A percentile compares a stretch with the other conserved stretches of the same genome.
Conservation (phyloP, 2,113 vertebrate genomes). For the Oncorhynchus keta region DNA sequence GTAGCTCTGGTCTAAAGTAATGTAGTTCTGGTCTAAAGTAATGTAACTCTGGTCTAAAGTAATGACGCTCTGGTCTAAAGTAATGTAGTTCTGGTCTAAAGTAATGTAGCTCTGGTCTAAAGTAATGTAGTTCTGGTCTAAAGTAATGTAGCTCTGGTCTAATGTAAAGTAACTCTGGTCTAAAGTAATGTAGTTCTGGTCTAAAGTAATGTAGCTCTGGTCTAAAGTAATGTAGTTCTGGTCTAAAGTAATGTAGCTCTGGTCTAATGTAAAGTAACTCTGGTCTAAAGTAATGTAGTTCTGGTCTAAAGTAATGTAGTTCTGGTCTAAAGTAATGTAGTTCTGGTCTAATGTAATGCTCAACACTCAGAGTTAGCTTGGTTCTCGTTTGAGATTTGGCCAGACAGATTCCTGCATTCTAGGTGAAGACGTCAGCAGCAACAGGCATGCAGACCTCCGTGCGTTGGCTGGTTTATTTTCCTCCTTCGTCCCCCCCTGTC, state of each 20-base stretch:
- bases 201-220: too few species aligned
- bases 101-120: too few species aligned
- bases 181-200: too few species aligned
- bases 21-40: too few species aligned
- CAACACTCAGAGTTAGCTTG: background rate
- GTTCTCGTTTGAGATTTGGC: slow-evolving; percentile 16
- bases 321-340: background rate
- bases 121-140: too few species aligned
- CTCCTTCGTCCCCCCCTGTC: slow-evolving; percentile 38
- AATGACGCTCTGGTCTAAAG: background rate
- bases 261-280: too few species aligned
- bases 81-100: background rate
- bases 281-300: too few species aligned
- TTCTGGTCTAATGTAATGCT: background rate
- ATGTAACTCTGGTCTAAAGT: too few species aligned
- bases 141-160: too few species aligned
- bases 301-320: too few species aligned
- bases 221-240: background rate
- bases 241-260: background rate
- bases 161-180: too few species aligned
- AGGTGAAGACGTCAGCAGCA: background rate
- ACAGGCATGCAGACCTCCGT: slow-evolving; percentile 9
- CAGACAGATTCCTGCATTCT: background rate
- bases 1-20: too few species aligned
- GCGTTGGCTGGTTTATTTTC: slow-evolving; percentile 5